A percentile compares a stretch with the other conserved stretches of the same genome.
Evolutionary conservation across 2,888 invertebrate species (phyloP).

Genomic region (Aphidius colemani): DNA sequence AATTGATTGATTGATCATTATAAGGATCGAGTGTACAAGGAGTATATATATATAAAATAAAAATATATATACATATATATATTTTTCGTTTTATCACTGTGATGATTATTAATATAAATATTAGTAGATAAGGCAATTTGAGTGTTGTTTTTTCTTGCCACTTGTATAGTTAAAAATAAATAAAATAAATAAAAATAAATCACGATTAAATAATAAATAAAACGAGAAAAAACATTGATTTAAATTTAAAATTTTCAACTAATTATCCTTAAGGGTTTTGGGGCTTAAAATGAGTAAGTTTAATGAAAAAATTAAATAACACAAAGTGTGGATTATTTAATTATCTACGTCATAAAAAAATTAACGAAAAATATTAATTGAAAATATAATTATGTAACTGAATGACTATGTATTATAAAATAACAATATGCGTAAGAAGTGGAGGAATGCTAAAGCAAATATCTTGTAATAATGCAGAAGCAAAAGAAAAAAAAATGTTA

Average conservation of each 20-base stretch:
- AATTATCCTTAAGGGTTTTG: conserved; percentile 40
- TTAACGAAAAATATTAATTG: conserved; percentile 37
- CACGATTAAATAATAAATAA: conserved; percentile 20
- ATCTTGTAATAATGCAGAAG: conserved; percentile 38
- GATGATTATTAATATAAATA: conserved; percentile 56
- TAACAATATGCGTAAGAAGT: conserved; percentile 40
- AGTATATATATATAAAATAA: conserved; percentile 37
- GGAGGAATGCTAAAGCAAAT: conserved; percentile 38
- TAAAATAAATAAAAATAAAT: conserved; percentile 14
- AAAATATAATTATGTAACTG: conserved; percentile 46
- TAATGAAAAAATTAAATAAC: conserved; percentile 32
- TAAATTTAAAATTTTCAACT: conserved; percentile 31
- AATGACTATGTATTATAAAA: conserved; percentile 46
- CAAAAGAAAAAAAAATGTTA: conserved; percentile 19
- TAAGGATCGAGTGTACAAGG: conserved; percentile 43
- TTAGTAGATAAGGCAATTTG: conserved; percentile 52
- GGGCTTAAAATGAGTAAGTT: conserved; percentile 36
- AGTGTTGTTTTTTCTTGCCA: conserved; percentile 55
- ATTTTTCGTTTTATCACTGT: conserved; percentile 56
- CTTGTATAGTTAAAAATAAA: conserved; percentile 40
- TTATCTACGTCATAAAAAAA: conserved; percentile 41
- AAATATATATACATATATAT: conserved; percentile 42
- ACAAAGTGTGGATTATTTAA: conserved; percentile 44
- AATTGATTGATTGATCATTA: conserved; percentile 30
- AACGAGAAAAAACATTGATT: conserved; percentile 14